phyloP scores from a whole-genome alignment of 2,113 vertebrate genomes.

The Tyrannus savana region DNA sequence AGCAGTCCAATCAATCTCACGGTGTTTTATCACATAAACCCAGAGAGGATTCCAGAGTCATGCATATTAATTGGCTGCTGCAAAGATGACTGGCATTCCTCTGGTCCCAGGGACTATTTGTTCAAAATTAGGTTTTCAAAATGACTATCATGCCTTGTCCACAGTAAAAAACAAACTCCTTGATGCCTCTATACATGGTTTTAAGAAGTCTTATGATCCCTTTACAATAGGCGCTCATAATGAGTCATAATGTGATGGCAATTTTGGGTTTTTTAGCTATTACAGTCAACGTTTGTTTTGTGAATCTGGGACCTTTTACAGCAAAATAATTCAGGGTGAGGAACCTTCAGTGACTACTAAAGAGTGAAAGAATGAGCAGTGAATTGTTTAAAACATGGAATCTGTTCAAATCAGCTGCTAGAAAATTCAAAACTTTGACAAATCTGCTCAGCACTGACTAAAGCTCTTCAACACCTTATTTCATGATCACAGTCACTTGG shows the following conservation, averaged over 20 bases:
- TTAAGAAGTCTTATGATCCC: neutral
- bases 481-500: neutral
- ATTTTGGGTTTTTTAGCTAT: neutral
- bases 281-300: neutral
- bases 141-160: neutral
- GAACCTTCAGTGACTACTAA: neutral
- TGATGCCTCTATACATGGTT: neutral
- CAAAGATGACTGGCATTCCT: neutral
- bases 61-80: constrained; percentile 46
- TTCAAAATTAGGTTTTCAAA: constrained; percentile 15
- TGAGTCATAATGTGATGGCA: neutral
- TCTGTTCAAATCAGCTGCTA: neutral
- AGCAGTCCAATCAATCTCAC: constrained; percentile 30
- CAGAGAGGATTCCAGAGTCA: constrained; percentile 59
- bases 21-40: constrained; percentile 53
- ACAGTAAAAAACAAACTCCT: neutral
- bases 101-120: neutral
- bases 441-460: neutral
- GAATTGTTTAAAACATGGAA: neutral
- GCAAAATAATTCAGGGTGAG: neutral
- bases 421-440: neutral
- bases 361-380: neutral
- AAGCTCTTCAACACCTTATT: neutral
- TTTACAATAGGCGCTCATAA: neutral
- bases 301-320: neutral